Conservation (phyloP, 1,140 invertebrate species). For the Temnothorax nylanderi region DNA sequence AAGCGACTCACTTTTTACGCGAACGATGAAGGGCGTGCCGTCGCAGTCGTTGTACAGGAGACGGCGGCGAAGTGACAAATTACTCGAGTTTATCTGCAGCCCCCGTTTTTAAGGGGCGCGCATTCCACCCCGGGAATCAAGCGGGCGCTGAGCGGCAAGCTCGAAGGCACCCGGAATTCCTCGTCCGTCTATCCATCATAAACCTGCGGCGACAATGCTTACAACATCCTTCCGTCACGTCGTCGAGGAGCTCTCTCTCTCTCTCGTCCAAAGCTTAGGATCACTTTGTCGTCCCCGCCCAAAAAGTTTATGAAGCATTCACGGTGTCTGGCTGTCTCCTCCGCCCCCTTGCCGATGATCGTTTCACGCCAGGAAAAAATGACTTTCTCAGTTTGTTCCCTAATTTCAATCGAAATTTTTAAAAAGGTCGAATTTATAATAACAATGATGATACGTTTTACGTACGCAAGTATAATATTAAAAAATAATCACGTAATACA, state of each 20-base stretch:
- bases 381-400: background rate
- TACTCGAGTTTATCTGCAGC: slow-evolving; percentile 80
- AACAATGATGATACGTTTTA: background rate
- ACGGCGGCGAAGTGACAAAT: slow-evolving; percentile 79
- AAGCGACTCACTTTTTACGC: slow-evolving; percentile 73
- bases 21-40: slow-evolving; percentile 70
- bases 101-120: slow-evolving; percentile 72
- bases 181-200: slow-evolving; percentile 80
- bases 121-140: slow-evolving; percentile 70
- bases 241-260: slow-evolving; percentile 33
- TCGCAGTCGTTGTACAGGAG: slow-evolving; percentile 64
- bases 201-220: slow-evolving; percentile 78
- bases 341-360: slow-evolving; percentile 34
- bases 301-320: slow-evolving; percentile 74
- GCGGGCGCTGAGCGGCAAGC: slow-evolving; percentile 49
- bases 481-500: background rate
- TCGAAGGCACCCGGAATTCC: slow-evolving; percentile 68
- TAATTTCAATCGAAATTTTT: background rate
- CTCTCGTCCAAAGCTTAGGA: slow-evolving; percentile 56
- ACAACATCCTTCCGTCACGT: slow-evolving; percentile 74
- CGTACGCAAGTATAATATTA: background rate
- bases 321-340: slow-evolving; percentile 48
- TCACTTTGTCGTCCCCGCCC: slow-evolving; percentile 58
- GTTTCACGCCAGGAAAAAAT: slow-evolving; percentile 42
- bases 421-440: background rate